Evolutionary conservation across 1,140 invertebrate genomes (phyloP), one percentile per base, ranked within the genome.

Genomic region (Hermetia illucens): DNA sequence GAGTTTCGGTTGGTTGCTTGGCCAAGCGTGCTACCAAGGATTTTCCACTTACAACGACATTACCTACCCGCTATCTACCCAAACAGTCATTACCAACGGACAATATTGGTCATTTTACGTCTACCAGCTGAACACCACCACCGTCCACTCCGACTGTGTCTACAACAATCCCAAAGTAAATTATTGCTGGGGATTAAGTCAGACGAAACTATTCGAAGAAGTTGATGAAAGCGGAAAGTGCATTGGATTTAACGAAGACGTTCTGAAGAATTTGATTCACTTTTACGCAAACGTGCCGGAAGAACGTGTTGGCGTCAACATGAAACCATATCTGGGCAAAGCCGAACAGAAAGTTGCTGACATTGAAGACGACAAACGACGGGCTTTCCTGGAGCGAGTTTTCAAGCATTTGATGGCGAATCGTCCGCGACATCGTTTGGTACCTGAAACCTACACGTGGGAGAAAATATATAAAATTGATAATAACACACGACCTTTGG

Each of bases 101-200:
- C 71, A 81, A 46, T 53, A 69, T 1, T 90, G 82, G 74, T 78
- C 77, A 3, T 88, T 94, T 44, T 85, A 75, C 53, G 66, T 75
- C 5, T 94, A 93, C 55, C 91, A 95, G 61, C 52, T 94, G 19
- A 95, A 95, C 55, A 93, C 88, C 2, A 71, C 78, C 29, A 50
- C 74, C 9, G 48, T 88, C 34, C 67, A 80, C 47, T 58, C 62
- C 41, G 66, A 76, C 19, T 44, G 74, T 45, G 51, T 72, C 18
- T 60, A 71, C 29, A 61, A 62, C 18, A 90, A 89, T 64, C 62
- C 68, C 0, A 70, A 71, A 44, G 63, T 71, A 21, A 95, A 95
- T 62, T 53, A 90, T 25, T 89, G 85, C 47, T 92, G 82, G 72
- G 69, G 72, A n/a, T 80, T 75, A 12, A 61, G 71, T 20, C 66